Conservation (phyloP, 2,113 vertebrate genomes). For the Sarotherodon lohbergeri region DNA sequence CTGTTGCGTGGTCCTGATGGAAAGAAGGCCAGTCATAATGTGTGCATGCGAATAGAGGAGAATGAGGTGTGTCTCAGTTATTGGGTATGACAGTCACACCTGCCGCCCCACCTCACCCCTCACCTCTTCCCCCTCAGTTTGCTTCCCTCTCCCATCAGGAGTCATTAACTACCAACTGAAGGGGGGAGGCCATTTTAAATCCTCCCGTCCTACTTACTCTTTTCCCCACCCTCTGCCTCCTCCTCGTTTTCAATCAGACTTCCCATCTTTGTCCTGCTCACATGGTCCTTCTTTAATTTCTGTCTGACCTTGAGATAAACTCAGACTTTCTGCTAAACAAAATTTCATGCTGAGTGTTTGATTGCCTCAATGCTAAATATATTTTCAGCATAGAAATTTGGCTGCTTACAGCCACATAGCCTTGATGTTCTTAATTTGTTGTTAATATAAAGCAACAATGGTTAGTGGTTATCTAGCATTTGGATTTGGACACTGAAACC, state of each 20-base stretch:
- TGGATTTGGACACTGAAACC: neutral
- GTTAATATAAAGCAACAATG: neutral
- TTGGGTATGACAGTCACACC: constrained; percentile 84
- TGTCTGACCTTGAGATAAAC: neutral
- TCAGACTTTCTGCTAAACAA: neutral
- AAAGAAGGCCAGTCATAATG: neutral
- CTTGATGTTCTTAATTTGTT: neutral
- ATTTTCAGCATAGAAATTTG: neutral
- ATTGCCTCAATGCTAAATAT: neutral
- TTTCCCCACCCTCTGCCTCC: constrained; percentile 30
- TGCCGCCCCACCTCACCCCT: constrained; percentile 65
- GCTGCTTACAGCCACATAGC: neutral
- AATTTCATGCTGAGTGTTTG: neutral
- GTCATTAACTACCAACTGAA: constrained; percentile 8
- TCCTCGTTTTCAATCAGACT: neutral
- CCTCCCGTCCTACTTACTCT: constrained; percentile 6
- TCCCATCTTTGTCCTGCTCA: neutral
- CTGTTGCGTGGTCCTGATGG: neutral
- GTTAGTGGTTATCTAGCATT: neutral
- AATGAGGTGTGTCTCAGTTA: constrained; percentile 39
- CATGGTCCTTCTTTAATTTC: neutral
- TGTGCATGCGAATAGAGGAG: neutral
- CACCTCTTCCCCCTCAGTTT: constrained; percentile 32
- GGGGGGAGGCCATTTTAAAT: neutral
- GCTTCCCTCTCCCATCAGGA: constrained; percentile 29